Conservation (phyloP, 2,797 vertebrate genomes). For the Pangasius sanitwongsei region DNA sequence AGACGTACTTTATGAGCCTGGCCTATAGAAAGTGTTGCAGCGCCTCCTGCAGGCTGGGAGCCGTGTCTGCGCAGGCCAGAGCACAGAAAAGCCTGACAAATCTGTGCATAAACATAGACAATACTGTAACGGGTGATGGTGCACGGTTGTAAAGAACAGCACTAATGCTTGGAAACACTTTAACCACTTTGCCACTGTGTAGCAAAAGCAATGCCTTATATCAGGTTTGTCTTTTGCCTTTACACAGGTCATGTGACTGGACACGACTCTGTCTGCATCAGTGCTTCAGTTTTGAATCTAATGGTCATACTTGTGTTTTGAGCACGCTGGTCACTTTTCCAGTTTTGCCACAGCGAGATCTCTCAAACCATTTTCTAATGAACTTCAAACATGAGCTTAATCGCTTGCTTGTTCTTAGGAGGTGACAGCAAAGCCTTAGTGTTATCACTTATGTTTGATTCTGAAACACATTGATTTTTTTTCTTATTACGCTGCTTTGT, state of each 20-base stretch:
- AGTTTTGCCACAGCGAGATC: background rate
- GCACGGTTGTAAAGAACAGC: background rate
- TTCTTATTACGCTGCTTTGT: background rate
- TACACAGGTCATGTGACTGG: background rate
- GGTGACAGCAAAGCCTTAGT: background rate
- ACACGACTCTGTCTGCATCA: background rate
- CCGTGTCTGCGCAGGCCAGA: background rate
- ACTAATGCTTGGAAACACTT: background rate
- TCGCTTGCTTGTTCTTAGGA: background rate
- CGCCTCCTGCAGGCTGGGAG: slow-evolving; percentile 41
- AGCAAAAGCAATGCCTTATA: background rate
- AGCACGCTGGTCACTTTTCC: background rate
- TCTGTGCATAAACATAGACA: background rate
- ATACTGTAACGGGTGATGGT: background rate
- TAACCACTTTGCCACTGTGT: background rate
- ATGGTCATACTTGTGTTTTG: too few relatives aligned
- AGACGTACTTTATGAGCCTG: background rate
- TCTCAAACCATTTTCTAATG: background rate
- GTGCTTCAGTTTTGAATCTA: background rate
- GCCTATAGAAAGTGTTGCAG: background rate
- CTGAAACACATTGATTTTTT: background rate
- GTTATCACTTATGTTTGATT: background rate
- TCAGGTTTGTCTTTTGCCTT: slow-evolving; percentile 1
- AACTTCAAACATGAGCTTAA: background rate
- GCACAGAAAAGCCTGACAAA: background rate